phyloP scores from a whole-genome alignment of 2,797 vertebrate genomes.

The Arctocebus calabarensis region DNA sequence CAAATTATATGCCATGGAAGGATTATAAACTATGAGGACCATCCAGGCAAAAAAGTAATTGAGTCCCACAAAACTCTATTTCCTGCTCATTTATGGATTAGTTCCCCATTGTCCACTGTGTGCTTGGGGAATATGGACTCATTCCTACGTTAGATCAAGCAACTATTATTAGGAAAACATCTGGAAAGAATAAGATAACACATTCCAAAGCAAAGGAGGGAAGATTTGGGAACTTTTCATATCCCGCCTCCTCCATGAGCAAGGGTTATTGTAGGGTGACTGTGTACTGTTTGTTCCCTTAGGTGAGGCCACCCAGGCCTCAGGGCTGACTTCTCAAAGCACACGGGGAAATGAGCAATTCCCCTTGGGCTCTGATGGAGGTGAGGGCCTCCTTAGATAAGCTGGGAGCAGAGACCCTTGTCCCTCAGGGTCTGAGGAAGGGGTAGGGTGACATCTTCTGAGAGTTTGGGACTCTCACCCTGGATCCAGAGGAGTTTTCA shows the following conservation, averaged over 20 bases:
- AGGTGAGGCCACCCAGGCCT: conserved; percentile 27
- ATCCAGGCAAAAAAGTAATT: background rate
- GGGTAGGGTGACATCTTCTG: background rate
- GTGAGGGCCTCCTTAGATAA: background rate
- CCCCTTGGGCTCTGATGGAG: background rate
- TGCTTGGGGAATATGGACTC: background rate
- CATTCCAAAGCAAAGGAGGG: conserved; percentile 3
- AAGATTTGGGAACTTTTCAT: conserved; percentile 10
- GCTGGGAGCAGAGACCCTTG: background rate
- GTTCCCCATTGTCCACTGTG: background rate
- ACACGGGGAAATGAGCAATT: background rate
- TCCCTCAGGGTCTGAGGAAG: background rate
- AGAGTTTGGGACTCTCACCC: background rate
- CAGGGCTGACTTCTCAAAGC: background rate
- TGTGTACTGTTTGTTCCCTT: conserved; percentile 47
- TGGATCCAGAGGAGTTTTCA: background rate
- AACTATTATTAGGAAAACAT: conserved; percentile 67
- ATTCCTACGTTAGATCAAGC: conserved; percentile 23
- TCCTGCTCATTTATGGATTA: background rate
- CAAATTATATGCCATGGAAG: background rate
- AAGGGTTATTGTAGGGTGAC: background rate
- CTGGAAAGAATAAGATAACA: conserved; percentile 74
- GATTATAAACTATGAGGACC: background rate
- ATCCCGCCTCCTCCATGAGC: background rate
- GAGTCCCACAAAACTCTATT: background rate